Percentiles rank a stretch among this genome's conserved stretches.
Evolutionary conservation across 2,113 vertebrate species (phyloP).

Genomic region (Osmerus eperlanus): DNA sequence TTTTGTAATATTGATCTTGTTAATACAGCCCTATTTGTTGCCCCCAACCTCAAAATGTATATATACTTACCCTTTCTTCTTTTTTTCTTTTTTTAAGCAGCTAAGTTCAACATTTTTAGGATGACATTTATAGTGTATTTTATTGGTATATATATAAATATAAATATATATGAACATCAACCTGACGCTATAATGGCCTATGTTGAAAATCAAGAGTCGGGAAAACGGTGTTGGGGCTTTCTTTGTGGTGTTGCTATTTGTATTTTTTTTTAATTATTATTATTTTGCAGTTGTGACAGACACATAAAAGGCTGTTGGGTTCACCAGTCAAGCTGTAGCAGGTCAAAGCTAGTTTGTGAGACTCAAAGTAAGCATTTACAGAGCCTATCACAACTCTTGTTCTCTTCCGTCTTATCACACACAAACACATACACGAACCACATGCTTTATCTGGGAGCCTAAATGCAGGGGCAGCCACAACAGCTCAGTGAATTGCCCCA

Average conservation of each 20-base stretch:
- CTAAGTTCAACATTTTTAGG: slow-evolving; percentile 86
- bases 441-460: neutral
- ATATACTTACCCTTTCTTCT: slow-evolving; percentile 76
- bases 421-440: slow-evolving; percentile 13
- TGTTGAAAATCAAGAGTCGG: slow-evolving; percentile 45
- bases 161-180: slow-evolving; percentile 60
- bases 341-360: slow-evolving; percentile 34
- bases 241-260: slow-evolving; percentile 25
- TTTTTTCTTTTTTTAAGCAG: slow-evolving; percentile 74
- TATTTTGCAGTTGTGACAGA: slow-evolving; percentile 39
- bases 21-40: slow-evolving; percentile 74
- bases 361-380: slow-evolving; percentile 14
- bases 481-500: too few species aligned
- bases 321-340: slow-evolving; percentile 44
- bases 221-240: slow-evolving; percentile 3
- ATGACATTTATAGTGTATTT: slow-evolving; percentile 92
- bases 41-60: slow-evolving; percentile 73
- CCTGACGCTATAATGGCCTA: slow-evolving; percentile 54
- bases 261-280: neutral
- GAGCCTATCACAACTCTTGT: slow-evolving; percentile 7
- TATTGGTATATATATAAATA: slow-evolving; percentile 62
- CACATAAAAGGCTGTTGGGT: slow-evolving; percentile 40
- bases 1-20: slow-evolving; percentile 99
- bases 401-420: slow-evolving; percentile 9
- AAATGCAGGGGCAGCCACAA: neutral